phyloP scores from a whole-genome alignment of 2,888 invertebrate genomes.

The Microplitis deprimator region DNA sequence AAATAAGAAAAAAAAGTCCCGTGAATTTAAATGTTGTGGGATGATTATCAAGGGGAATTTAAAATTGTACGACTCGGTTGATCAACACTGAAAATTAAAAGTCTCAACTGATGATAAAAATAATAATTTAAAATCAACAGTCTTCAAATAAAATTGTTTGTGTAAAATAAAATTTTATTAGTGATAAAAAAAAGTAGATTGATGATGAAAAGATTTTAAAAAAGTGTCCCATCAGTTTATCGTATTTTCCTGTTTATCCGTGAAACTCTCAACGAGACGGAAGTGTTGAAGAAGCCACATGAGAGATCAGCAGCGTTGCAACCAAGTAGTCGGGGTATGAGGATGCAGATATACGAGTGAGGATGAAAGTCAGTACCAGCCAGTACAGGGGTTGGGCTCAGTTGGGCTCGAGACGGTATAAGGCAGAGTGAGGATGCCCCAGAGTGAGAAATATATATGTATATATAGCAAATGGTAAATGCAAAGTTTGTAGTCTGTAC shows the following conservation, averaged over 20 bases:
- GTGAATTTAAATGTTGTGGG: conserved; percentile 25
- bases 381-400: background rate
- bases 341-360: background rate
- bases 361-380: background rate
- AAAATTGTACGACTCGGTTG: conserved; percentile 31
- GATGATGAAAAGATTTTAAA: background rate
- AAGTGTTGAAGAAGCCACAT: conserved; percentile 29
- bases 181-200: background rate
- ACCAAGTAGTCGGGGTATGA: background rate
- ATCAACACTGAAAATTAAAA: conserved; percentile 13
- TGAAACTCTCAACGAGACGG: conserved; percentile 30
- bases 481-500: background rate
- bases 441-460: background rate
- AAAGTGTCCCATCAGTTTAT: conserved; percentile 29
- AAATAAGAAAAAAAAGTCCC: background rate
- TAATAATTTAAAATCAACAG: too few species aligned
- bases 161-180: background rate
- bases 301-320: background rate
- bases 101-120: background rate
- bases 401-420: background rate
- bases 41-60: conserved; percentile 34
- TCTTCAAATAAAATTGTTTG: too few species aligned
- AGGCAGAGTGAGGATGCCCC: background rate
- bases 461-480: conserved; percentile 10
- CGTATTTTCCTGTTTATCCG: conserved; percentile 40